Evolutionary conservation across 2,888 invertebrate genomes (phyloP).

Genomic region (Conus canariensis): DNA sequence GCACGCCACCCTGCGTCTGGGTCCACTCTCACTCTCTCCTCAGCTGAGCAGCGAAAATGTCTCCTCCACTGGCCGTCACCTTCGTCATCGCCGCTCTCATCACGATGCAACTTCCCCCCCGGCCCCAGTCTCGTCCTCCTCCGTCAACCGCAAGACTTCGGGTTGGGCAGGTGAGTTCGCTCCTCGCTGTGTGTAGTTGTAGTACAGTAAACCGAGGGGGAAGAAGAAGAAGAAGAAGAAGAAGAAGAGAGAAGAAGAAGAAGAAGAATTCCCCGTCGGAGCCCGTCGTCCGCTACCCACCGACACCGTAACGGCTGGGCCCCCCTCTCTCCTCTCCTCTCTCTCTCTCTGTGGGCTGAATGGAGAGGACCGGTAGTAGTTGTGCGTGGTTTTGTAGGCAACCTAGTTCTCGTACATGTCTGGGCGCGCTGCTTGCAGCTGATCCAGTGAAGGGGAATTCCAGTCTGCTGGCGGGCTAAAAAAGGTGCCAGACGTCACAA

Average conservation of each 20-base stretch:
- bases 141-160: background rate
- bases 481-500: constrained; percentile 25
- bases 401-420: background rate
- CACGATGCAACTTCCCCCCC: background rate
- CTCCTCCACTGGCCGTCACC: background rate
- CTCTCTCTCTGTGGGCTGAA: too few species aligned
- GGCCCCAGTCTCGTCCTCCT: background rate
- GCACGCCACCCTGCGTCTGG: background rate
- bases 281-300: too few species aligned
- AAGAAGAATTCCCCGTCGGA: too few species aligned
- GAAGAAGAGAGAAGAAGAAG: too few species aligned
- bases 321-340: too few species aligned
- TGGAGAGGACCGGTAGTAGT: too few species aligned
- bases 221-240: too few species aligned
- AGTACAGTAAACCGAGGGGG: too few species aligned
- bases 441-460: background rate
- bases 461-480: background rate
- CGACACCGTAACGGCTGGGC: too few species aligned
- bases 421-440: background rate
- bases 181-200: background rate
- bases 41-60: background rate
- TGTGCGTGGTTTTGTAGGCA: background rate
- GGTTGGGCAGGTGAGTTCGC: background rate
- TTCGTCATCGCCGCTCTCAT: background rate
- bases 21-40: background rate